These are phyloP conservation scores for Ictinia mississippiensis DNA, from an alignment of 2,797 vertebrate species.

Conservation along the genomic window DNA sequence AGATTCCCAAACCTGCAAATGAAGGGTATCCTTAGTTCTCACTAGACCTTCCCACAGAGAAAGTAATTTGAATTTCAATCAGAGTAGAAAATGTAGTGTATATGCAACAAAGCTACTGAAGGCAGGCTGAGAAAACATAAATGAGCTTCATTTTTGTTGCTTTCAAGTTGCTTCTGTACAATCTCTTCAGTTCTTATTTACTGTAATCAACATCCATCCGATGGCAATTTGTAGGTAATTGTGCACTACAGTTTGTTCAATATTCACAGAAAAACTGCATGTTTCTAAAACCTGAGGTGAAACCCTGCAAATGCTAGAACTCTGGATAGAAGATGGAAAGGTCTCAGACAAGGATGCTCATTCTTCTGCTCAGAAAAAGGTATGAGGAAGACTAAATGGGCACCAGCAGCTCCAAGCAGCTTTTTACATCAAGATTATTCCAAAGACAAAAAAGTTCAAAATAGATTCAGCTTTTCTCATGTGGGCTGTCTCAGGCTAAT, in stretches of 20 bases:
- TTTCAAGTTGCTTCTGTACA: slow-evolving; percentile 25
- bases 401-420: background rate
- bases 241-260: slow-evolving; percentile 12
- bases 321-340: background rate
- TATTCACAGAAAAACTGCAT: background rate
- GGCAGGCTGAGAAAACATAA: slow-evolving; percentile 33
- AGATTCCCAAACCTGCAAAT: background rate
- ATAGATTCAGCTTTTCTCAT: background rate
- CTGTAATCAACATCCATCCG: slow-evolving; percentile 40
- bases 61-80: slow-evolving; percentile 56
- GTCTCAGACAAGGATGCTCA: accelerated
- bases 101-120: slow-evolving; percentile 21
- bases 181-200: slow-evolving; percentile 21
- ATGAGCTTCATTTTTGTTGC: slow-evolving; percentile 28
- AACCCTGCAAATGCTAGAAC: background rate
- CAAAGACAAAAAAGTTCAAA: background rate
- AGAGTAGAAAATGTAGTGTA: background rate
- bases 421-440: background rate
- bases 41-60: background rate
- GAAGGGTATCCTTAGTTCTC: slow-evolving; percentile 4
- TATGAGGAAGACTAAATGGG: background rate
- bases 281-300: slow-evolving; percentile 10
- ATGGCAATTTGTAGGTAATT: slow-evolving; percentile 52
- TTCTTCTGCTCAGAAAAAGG: background rate
- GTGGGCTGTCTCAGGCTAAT: background rate